phyloP scores from a whole-genome alignment of 2,888 invertebrate species.

The Latrodectus elegans region DNA sequence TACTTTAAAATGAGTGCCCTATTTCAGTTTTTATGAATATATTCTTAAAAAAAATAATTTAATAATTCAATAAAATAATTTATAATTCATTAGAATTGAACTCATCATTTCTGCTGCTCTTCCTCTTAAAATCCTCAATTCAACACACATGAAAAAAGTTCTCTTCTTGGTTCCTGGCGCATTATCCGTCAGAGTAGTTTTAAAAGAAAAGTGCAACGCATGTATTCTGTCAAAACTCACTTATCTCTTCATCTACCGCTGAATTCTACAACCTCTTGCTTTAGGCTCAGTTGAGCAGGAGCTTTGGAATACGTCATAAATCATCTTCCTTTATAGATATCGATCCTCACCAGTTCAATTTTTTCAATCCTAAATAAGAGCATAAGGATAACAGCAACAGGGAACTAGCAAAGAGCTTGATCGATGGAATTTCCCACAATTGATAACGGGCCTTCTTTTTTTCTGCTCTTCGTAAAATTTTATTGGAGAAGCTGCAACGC shows the following conservation, averaged over 20 bases:
- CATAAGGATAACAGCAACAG: constrained; percentile 47
- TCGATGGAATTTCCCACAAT: constrained; percentile 35
- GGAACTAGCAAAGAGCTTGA: constrained; percentile 18
- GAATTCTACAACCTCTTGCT: constrained; percentile 44
- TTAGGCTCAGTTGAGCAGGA: constrained; percentile 34
- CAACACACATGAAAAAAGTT: no score
- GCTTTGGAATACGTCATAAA: constrained; percentile 40
- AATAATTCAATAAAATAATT: no score
- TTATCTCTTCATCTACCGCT: constrained; percentile 50
- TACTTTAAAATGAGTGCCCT: no score
- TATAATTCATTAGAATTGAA: no score
- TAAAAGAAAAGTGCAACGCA: constrained; percentile 17
- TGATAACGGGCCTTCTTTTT: constrained; percentile 1
- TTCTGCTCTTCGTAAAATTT: background rate
- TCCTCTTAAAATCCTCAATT: no score
- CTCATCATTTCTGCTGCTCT: no score
- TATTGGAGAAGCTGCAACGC: background rate
- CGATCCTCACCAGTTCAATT: constrained; percentile 15
- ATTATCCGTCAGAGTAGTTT: constrained; percentile 10
- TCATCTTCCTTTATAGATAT: constrained; percentile 48
- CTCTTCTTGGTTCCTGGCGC: background rate
- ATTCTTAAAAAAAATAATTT: no score
- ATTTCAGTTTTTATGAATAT: no score
- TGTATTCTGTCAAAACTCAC: constrained; percentile 48
- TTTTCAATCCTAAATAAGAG: constrained; percentile 37